Base-by-base conservation (phyloP, 2,888 invertebrate species). In the Eustalomyia histrio region DNA sequence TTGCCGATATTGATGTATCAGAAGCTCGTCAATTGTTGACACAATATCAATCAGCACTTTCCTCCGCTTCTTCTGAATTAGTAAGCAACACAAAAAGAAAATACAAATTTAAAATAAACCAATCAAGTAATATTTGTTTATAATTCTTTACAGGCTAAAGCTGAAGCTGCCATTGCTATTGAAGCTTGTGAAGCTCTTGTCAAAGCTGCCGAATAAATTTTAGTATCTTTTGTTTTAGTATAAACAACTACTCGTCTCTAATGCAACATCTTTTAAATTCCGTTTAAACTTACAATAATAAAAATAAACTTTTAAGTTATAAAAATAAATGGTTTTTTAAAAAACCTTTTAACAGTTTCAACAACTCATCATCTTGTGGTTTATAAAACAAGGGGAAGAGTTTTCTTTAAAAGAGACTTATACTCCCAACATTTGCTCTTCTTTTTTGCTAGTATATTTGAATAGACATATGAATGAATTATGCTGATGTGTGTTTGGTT, bases 111-210 rank as follows among this genome's bases (percentile, higher is more conserved):
- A 24, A 16, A 17, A 21, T 39, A 43, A 68, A 65, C 2, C 10
- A 55, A 6, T 53, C 7, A 29, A 6, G 29, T 29, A 21, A n/a
- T 21, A 52, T 67, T 72, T 55, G 35, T 18, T 33, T 57, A 39
- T 60, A 50, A 64, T 21, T 14, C 35, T 50, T 67, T 92, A 8
- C 88, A 94, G 94, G 94, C 93, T 58, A 93, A 92, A 90, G 98
- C 98, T 16, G 97, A 97, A 92, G 99, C 98, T 67, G 94, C 94
- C 82, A 97, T 99, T 87, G 97, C 97, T 47, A 92, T 99, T 9
- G 99, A 99, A 92, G 97, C 98, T 69, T 97, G 96, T 67, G 98
- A 99, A 91, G 97, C 97, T 85, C 92, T 99, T 85, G 95, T 97
- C 71, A 96, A 96, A 91, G 98, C 98, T 83, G 92, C 93, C 79